These are phyloP conservation scores for Meandrusa payeni DNA, from an alignment of 2,888 invertebrate genomes.

Conservation along the genomic window DNA sequence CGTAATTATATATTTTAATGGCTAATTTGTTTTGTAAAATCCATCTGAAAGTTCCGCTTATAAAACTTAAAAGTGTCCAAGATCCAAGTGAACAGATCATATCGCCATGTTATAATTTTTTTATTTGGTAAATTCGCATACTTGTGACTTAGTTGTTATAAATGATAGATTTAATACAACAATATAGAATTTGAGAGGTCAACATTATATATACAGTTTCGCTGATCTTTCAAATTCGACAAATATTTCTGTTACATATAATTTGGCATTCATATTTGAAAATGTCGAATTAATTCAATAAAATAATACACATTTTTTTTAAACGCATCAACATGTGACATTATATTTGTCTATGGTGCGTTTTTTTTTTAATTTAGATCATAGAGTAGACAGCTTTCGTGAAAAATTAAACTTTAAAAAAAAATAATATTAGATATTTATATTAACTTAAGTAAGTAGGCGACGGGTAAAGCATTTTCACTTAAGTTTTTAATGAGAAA, in stretches of 20 bases:
- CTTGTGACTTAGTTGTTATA: slow-evolving; percentile 10
- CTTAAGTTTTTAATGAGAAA: slow-evolving; percentile 34
- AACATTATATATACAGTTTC: neutral
- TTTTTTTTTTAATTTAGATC: slow-evolving; percentile 8
- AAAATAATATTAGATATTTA: slow-evolving; percentile 29
- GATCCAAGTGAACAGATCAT: no score
- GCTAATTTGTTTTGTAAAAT: no score
- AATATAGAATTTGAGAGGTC: slow-evolving; percentile 6
- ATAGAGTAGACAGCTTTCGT: slow-evolving; percentile 13
- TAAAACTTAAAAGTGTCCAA: no score
- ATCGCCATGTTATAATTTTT: no score
- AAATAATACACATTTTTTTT: neutral
- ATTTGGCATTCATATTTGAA: slow-evolving; percentile 6
- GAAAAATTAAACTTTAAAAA: slow-evolving; percentile 4
- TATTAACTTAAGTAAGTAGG: slow-evolving; percentile 38
- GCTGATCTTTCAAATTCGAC: slow-evolving; percentile 7
- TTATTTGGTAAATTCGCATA: slow-evolving; percentile 2
- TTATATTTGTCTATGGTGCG: neutral
- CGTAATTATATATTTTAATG: no score
- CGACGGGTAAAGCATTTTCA: slow-evolving; percentile 56
- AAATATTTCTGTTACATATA: neutral
- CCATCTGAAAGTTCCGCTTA: no score
- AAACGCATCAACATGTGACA: neutral
- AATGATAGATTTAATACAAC: neutral
- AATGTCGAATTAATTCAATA: neutral